A percentile compares a stretch with the other conserved stretches of the same genome.
These are phyloP conservation scores for Zaprionus lachaisei DNA, from an alignment of 1,140 invertebrate species.

Conservation along the genomic window DNA sequence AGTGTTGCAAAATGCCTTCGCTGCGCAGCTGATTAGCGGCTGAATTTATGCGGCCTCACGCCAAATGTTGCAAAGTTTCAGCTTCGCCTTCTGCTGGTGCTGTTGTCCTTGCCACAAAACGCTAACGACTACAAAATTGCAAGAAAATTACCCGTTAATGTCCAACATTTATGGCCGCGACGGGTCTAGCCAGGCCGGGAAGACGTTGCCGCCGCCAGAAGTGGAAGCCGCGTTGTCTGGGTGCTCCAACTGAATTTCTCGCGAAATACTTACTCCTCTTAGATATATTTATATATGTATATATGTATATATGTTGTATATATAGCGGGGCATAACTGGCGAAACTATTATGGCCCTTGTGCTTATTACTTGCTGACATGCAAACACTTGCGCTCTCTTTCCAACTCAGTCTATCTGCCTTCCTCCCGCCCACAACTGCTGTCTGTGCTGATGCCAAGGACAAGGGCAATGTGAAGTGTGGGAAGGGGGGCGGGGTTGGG, in stretches of 20 bases:
- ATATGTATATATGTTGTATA: conserved; percentile 2
- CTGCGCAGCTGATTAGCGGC: conserved; percentile 54
- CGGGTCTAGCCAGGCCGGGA: conserved; percentile 50
- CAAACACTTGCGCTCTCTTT: conserved; percentile 70
- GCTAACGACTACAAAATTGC: conserved; percentile 84
- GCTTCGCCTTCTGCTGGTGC: conserved; percentile 42
- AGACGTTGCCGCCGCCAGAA: conserved; percentile 39
- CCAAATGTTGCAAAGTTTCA: conserved; percentile 52
- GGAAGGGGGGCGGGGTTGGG: neutral
- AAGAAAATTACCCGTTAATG: conserved; percentile 84
- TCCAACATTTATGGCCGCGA: conserved; percentile 75
- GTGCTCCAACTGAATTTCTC: conserved; percentile 49
- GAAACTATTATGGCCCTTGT: conserved; percentile 82
- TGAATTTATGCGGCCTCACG: conserved; percentile 58
- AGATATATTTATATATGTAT: conserved; percentile 21
- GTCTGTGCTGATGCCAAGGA: conserved; percentile 61
- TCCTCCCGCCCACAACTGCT: conserved; percentile 5
- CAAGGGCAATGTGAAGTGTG: conserved; percentile 69
- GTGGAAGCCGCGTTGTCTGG: conserved; percentile 50
- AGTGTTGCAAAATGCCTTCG: conserved; percentile 32
- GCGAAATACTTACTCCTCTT: conserved; percentile 42
- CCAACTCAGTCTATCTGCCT: conserved; percentile 3
- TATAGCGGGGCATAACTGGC: conserved; percentile 63
- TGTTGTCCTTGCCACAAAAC: conserved; percentile 77
- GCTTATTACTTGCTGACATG: conserved; percentile 82